Conservation (phyloP, 1,140 invertebrate species). For the Delia radicum region DNA sequence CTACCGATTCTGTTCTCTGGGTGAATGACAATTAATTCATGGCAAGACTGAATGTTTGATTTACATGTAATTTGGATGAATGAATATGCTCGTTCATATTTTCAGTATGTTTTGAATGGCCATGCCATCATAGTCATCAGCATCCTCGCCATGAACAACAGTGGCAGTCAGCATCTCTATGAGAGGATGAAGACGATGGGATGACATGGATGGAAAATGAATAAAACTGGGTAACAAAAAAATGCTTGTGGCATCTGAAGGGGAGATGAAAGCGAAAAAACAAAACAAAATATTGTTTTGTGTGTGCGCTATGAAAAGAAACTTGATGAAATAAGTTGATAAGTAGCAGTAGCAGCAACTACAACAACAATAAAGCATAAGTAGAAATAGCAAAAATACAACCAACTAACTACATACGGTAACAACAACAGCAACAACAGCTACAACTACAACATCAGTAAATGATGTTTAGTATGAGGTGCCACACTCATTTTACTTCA, state of each 20-base stretch:
- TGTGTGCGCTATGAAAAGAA: background rate
- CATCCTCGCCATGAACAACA: background rate
- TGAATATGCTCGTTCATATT: background rate
- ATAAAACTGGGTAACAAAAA: background rate
- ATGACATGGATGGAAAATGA: background rate
- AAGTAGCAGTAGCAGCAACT: background rate
- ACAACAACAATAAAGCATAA: background rate
- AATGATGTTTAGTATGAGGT: background rate
- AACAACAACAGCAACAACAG: background rate
- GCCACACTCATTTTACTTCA: background rate
- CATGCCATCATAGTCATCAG: background rate
- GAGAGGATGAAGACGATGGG: background rate
- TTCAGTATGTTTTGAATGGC: background rate
- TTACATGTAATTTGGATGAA: background rate
- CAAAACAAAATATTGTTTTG: background rate
- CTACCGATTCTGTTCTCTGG: too few relatives aligned
- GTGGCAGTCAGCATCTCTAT: background rate
- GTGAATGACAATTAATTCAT: too few relatives aligned
- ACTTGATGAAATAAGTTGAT: constrained; percentile 1
- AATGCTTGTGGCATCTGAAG: background rate
- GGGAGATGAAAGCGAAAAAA: background rate
- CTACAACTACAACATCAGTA: background rate
- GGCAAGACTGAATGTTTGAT: background rate
- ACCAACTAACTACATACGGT: background rate
- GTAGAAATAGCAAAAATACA: background rate